Evolutionary conservation across 2,113 vertebrate species (phyloP).

Genomic region (Protomyctophum bolini): DNA sequence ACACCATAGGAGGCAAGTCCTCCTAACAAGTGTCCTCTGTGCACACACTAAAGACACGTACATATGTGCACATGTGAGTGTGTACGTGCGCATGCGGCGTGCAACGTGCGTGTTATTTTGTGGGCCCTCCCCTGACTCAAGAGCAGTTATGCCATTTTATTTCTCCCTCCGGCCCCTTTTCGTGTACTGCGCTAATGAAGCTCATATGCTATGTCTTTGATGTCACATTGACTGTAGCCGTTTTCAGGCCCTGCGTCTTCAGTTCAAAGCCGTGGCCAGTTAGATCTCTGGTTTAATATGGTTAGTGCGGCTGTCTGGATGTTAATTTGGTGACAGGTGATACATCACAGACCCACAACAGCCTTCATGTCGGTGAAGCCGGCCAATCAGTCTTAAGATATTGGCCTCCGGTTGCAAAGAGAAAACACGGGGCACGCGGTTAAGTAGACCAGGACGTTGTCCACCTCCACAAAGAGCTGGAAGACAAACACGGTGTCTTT

Average conservation of each 20-base stretch:
- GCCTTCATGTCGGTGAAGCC: conserved; percentile 36
- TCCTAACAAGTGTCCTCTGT: conserved; percentile 7
- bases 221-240: conserved; percentile 49
- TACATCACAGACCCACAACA: conserved; percentile 46
- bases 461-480: no score
- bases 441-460: no score
- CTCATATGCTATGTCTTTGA: conserved; percentile 64
- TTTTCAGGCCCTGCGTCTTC: conserved; percentile 49
- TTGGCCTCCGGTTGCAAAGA: conserved; percentile 16
- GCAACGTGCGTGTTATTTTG: conserved; percentile 4
- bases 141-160: background rate
- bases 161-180: background rate
- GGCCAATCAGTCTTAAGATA: conserved; percentile 19
- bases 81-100: background rate
- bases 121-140: background rate
- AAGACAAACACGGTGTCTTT: no score
- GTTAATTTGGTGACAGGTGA: conserved; percentile 64
- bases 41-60: background rate
- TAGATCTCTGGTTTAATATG: conserved; percentile 43
- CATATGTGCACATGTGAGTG: conserved; percentile 3
- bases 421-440: background rate
- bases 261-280: conserved; percentile 60
- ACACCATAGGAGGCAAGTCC: conserved; percentile 27
- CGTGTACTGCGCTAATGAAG: conserved; percentile 56
- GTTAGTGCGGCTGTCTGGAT: conserved; percentile 30